Base-by-base conservation (phyloP, 2,797 vertebrate species). In the Linurgus olivaceus region DNA sequence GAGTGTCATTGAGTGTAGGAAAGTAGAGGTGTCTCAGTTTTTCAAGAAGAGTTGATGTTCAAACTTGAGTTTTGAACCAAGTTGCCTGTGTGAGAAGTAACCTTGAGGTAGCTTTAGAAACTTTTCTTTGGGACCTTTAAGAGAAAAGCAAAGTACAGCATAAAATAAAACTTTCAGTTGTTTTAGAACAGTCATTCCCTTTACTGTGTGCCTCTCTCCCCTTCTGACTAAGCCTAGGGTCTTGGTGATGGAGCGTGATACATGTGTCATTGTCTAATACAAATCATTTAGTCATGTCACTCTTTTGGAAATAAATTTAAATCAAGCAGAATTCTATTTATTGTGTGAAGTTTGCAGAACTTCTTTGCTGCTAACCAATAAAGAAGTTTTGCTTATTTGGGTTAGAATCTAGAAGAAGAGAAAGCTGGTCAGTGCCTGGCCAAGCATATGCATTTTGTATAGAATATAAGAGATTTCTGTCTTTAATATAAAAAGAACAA, bases 301-400 rank as follows among this genome's bases (percentile, higher is more conserved):
- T 62, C 54, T 76, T 83, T 33, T 10, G 62, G 79, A 81, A 75
- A 88, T 50, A 65, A 67, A 63, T 81, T 35, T 78, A 58, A 86
- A 76, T 91, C 86, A 88, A 86, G 68, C 58, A 91, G 73, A 95
- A 77, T 80, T 76, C 23, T 97, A 83, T 91, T 92, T 85, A 87
- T 92, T 90, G 48, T 48, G 51, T 77, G 38, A 81, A 86, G 62
- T 59, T 91, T 28, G 61, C 76, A 72, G 44, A 91, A 72, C 88
- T 88, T 80, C 73, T 94, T 94, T 90, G 91, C 88, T 95, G 93
- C 85, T 94, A 81, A 91, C 48, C 40, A 33, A 31, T 88, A 31
- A 90, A 80, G 70, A 93, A 94, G 87, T 88, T 93, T 88, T 86
- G 82, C 15, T 8, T 84, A 59, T 83, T 92, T 89, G 33, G 17